Evolutionary conservation across 2,888 invertebrate genomes (phyloP), one percentile per base, ranked within the genome.

Genomic region (Parnassius smintheus): DNA sequence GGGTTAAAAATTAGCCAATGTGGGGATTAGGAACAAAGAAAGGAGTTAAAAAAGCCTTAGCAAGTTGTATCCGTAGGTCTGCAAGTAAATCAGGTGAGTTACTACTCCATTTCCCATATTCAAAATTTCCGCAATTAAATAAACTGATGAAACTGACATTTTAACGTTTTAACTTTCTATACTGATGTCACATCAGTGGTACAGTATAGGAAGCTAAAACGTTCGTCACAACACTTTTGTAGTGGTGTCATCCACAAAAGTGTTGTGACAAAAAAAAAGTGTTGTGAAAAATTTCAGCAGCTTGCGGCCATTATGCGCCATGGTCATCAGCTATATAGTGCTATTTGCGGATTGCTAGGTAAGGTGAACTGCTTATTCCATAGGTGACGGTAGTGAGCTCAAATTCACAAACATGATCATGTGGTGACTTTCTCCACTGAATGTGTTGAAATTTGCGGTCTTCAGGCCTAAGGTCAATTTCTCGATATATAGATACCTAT

Each of bases 351-450:
- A 46, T 46, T 3, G 46, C 46, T 11, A 46, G 46, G 10, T 46
- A 46, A 11, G 46, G 46, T 46, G 46, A 10, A 46, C 46, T 46
- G 12, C 46, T 46, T 46, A 46, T 11, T 9, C 11, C 46, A 12
- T 46, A 46, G 10, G 46, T 46, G 46, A 46, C 46, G 10, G 46
- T 46, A 46, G 46, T 46, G 46, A 46, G 46, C 46, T 46, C 46
- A 9, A 46, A 46, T 46, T 46, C 46, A 46, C 46, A 12, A 46
- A 46, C 46, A 12, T 9, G 46, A 2, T 46, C 12, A 8, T 46
- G 11, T 46, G 46, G 46, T 46, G 46, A 8, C 4, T 46, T 12
- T 10, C 46, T 46, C 46, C 46, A 46, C 10, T 11, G 46, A 46
- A 46, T 46, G 11, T 46, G 46, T 46, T 46, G 10, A 12, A 11